Base-by-base conservation (phyloP, 2,113 vertebrate species). In the Actenoides lindsayi region DNA sequence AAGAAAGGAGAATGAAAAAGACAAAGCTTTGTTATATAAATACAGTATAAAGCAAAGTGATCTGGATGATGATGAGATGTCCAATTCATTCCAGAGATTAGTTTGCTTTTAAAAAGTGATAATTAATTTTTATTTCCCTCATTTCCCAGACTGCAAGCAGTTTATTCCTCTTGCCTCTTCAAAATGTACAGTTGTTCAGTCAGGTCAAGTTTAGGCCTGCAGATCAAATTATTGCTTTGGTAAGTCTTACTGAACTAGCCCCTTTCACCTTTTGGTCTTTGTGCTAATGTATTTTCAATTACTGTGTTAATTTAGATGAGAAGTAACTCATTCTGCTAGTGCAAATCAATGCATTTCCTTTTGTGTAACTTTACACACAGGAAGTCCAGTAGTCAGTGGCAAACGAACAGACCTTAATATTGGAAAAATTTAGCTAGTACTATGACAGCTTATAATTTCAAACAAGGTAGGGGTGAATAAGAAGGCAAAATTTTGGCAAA, bases 141-240 rank as follows among this genome's bases (percentile, higher is more conserved):
- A 9, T 23, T 53, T 83, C 20, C 19, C 24, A n/a, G 3, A 2
- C 25, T 84, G 15, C 37, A 76, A 31, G 7, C 2, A 54, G 3
- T 28, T 35, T 23, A 11, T 64, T 87, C 46, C 9, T 81, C 27
- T 64, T 69, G 5, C 27, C 11, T 48, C 25, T 89, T 28, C 8
- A 53, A 83, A 92, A 60, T 9, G 16, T 74, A 60, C 31, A 64
- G 27, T 85, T 53, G 65, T 65, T 91, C 28, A 75, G 16, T 74
- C n/a, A 73, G 63, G 54, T 62, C 53, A 91, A 23, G 18, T 85
- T 92, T 65, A 89, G 51, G 74, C 18, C 21, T 89, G 30, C 5
- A 73, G 76, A 95, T 89, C 37, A 94, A 96, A 71, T 83, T 94
- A 95, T 78, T 96, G 83, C 67, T 87, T 85, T 83, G 78, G 17